A percentile compares a stretch with the other conserved stretches of the same genome.
phyloP scores from a whole-genome alignment of 2,113 vertebrate species.

The Stomatorhinus ivindoensis region DNA sequence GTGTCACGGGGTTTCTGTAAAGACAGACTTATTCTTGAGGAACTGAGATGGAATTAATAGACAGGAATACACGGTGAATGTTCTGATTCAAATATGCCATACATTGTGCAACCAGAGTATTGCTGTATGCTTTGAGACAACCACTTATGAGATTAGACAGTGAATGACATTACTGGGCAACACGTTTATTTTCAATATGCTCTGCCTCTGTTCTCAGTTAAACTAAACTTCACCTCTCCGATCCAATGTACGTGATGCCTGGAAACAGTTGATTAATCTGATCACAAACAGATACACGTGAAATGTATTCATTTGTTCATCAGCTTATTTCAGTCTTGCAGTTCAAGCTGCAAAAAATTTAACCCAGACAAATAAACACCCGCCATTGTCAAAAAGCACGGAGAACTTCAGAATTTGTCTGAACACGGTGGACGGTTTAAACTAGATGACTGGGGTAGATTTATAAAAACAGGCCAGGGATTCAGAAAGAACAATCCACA shows the following conservation, averaged over 20 bases:
- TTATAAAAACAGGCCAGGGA: neutral
- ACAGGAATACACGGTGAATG: neutral
- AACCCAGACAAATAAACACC: neutral
- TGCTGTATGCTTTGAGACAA: neutral
- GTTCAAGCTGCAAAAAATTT: constrained; percentile 1
- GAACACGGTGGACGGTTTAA: neutral
- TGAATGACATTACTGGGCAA: neutral
- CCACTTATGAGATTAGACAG: neutral
- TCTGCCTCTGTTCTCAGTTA: neutral
- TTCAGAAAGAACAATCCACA: neutral
- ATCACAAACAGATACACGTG: neutral
- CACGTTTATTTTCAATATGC: neutral
- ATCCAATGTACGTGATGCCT: neutral
- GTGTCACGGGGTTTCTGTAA: neutral
- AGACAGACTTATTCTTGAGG: neutral
- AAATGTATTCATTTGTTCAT: neutral
- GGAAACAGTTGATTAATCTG: neutral
- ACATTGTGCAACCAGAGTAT: neutral
- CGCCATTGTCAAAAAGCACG: neutral
- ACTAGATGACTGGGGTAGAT: neutral
- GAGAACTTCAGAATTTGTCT: neutral
- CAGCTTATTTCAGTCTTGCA: neutral
- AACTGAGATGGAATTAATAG: neutral
- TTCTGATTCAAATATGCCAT: neutral
- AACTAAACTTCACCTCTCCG: neutral